Percentiles rank a stretch among this genome's conserved stretches.
phyloP scores from a whole-genome alignment of 30 jellyfish, hydroid and myxozoan species.

The Cassiopea andromeda region DNA sequence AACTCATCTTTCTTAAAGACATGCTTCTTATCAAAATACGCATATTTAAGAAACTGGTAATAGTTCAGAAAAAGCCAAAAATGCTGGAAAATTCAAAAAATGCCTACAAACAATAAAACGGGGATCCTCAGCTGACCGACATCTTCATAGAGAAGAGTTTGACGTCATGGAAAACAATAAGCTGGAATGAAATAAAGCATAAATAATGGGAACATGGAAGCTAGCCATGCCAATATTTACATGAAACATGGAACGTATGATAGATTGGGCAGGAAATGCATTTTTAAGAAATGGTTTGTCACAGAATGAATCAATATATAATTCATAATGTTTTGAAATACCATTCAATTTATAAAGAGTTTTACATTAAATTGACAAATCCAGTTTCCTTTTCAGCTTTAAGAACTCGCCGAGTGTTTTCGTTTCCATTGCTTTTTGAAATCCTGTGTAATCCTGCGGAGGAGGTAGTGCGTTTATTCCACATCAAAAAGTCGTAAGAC shows the following conservation, averaged over 20 bases:
- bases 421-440: constrained; percentile 62
- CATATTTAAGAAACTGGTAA: too few species aligned
- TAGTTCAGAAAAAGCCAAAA: too few species aligned
- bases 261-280: constrained; percentile 6
- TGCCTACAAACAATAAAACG: too few species aligned
- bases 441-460: constrained; percentile 64
- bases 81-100: too few species aligned
- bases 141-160: not conserved
- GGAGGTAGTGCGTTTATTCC: not conserved
- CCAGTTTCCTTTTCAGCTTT: constrained; percentile 46
- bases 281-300: not conserved
- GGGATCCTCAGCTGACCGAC: not conserved
- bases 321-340: constrained; percentile 20
- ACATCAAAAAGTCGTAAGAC: not conserved
- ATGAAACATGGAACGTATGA: not conserved
- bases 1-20: too few species aligned
- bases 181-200: not conserved
- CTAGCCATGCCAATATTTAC: not conserved
- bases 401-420: constrained; percentile 64
- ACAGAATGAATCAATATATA: not conserved
- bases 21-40: too few species aligned
- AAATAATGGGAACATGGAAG: not conserved
- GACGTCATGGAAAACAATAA: not conserved
- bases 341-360: constrained; percentile 2
- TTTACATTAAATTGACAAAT: constrained; percentile 45